Conservation (phyloP, 1,140 invertebrate genomes). For the Penaeus indicus region DNA sequence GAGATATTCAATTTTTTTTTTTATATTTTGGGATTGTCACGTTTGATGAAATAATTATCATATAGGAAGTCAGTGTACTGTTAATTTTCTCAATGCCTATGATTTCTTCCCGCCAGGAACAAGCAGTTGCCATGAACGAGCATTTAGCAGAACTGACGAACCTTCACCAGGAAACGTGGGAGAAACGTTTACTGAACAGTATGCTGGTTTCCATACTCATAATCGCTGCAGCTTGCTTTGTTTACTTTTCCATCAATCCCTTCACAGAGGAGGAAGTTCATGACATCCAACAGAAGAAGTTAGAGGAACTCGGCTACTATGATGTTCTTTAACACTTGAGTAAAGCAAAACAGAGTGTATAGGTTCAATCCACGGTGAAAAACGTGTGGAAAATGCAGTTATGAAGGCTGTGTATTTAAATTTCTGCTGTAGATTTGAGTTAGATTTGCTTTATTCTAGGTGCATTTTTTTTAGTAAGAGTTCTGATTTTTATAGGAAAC, state of each 20-base stretch:
- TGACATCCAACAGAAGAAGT: slow-evolving; percentile 38
- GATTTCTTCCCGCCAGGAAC: slow-evolving; percentile 4
- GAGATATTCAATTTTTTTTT: no score
- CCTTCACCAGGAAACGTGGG: slow-evolving; percentile 60
- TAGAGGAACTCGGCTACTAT: slow-evolving; percentile 47
- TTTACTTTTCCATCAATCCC: slow-evolving; percentile 64
- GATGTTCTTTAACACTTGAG: neutral
- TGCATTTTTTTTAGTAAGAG: no score
- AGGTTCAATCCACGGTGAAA: no score
- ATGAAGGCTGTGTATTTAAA: no score
- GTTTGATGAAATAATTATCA: no score
- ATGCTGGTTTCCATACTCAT: slow-evolving; percentile 54
- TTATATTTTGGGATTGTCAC: no score
- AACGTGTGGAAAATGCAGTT: no score
- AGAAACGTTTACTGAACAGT: slow-evolving; percentile 54
- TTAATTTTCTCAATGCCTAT: no score
- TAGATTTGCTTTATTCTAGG: no score
- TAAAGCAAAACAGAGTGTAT: neutral
- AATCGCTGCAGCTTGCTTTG: slow-evolving; percentile 36
- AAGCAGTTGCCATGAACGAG: slow-evolving; percentile 39
- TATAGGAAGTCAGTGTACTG: no score
- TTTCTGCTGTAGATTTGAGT: no score
- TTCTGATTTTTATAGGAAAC: no score
- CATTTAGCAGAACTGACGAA: slow-evolving; percentile 41
- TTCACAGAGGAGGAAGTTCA: slow-evolving; percentile 51